Base-by-base conservation (phyloP, 2,888 invertebrate species). In the Crioceris asparagi region DNA sequence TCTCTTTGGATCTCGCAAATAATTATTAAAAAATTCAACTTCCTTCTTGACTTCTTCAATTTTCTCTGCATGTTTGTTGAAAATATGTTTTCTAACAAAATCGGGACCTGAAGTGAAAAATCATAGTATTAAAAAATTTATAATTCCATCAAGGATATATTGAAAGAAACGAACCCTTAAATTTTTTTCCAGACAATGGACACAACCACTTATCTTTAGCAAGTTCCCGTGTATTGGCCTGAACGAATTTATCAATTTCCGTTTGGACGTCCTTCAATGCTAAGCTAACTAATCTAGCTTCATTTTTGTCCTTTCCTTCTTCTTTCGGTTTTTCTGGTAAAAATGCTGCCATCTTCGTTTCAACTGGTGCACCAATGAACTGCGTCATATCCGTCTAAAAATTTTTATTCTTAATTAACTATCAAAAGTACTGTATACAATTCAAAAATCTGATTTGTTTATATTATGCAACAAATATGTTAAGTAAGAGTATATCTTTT, bases 141-240 rank as follows among this genome's bases (percentile, higher is more conserved):
- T 17, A 15, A 29, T 15, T 27, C 1, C 10, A 29, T 19, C 19
- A 23, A 6, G 23, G 15, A 35, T 29, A 12, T 17, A 14, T 12
- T 29, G 11, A 35, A 31, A 35, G 17, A 44, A 17, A 23, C 30
- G 4, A 11, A 49, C 53, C 84, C 62, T 97, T 98, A 67, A 98
- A 98, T 63, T 98, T 98, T 64, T 98, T 98, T 1, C 97, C 97
- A 37, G 94, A 96, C 6, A 98, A 68, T 0, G 98, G 98, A 65
- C 98, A 98, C 48, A 98, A 65, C 97, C 97, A 98, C 56, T 98
- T 98, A 61, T 97, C 98, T 60, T 94, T 94, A 0, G 90, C 87
- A 47, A 98, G 60, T 65, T 98, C 97, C 57, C 97, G 90, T 0
- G 94, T 94, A 61, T 98, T 98, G 0, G 92, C 83, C 54, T 84